Percentiles rank a stretch among this genome's conserved stretches.
phyloP scores from a whole-genome alignment of 2,113 vertebrate genomes.

The Pimephales promelas region DNA sequence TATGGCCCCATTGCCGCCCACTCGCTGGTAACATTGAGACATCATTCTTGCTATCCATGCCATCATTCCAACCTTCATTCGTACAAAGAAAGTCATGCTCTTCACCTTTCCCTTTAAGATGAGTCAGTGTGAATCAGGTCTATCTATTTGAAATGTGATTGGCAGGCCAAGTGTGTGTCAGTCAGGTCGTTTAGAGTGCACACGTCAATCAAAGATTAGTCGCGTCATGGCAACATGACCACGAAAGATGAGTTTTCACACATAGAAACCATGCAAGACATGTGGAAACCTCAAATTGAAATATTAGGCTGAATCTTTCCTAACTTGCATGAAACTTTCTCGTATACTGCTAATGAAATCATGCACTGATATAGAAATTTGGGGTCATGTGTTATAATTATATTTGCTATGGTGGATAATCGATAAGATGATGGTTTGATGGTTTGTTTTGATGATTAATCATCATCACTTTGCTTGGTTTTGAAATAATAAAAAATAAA shows the following conservation, averaged over 20 bases:
- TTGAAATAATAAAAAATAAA: too few relatives aligned
- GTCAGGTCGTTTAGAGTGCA: slow-evolving; percentile 44
- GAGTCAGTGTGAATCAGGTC: slow-evolving; percentile 31
- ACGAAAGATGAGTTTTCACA: slow-evolving; percentile 16
- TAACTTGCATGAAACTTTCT: neutral
- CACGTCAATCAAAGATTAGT: slow-evolving; percentile 39
- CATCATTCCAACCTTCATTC: neutral
- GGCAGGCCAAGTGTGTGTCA: slow-evolving; percentile 58
- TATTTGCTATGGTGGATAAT: neutral
- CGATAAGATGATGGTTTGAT: neutral
- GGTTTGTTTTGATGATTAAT: neutral
- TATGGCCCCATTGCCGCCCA: too few relatives aligned
- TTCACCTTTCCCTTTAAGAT: slow-evolving; percentile 17
- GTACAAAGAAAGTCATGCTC: slow-evolving; percentile 2
- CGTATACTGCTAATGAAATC: neutral
- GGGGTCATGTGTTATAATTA: neutral
- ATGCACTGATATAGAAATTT: neutral
- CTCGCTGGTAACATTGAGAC: too few relatives aligned
- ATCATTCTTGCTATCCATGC: neutral
- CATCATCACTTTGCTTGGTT: neutral
- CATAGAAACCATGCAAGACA: neutral
- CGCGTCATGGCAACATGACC: neutral
- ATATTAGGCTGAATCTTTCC: neutral
- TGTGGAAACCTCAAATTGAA: neutral
- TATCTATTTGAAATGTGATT: slow-evolving; percentile 62